Evolutionary conservation across 2,888 invertebrate species (phyloP).

Genomic region (Synanthedon tipuliformis): DNA sequence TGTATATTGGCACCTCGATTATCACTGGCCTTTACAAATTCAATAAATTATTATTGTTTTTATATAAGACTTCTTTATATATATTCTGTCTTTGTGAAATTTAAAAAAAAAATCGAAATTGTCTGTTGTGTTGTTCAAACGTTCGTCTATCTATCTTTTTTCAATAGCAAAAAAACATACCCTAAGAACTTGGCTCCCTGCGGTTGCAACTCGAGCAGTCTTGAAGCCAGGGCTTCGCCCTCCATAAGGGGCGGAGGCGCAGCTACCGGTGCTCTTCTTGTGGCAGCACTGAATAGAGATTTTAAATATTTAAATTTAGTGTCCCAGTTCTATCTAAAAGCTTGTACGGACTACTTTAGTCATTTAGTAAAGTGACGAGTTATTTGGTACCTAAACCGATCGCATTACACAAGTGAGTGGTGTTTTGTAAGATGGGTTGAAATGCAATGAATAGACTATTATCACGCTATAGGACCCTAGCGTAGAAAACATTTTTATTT

Average conservation of each 20-base stretch:
- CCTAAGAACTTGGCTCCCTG: slow-evolving; percentile 96
- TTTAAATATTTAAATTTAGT: background rate
- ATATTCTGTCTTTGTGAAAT: no score
- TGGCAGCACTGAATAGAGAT: slow-evolving; percentile 38
- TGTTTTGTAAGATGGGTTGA: no score
- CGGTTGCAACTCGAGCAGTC: slow-evolving; percentile 95
- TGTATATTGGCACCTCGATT: slow-evolving; percentile 97
- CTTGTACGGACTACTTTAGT: background rate
- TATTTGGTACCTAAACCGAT: background rate
- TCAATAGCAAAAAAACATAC: slow-evolving; percentile 56
- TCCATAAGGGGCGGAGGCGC: slow-evolving; percentile 98
- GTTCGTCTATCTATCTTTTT: no score
- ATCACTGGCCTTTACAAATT: slow-evolving; percentile 80
- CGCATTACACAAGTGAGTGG: no score
- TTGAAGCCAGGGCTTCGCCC: slow-evolving; percentile 95
- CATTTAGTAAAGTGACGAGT: no score
- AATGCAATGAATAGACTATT: no score
- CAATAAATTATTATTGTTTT: background rate
- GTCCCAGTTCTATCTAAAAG: background rate
- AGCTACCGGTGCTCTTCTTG: slow-evolving; percentile 55
- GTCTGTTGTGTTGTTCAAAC: no score
- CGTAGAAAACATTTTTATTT: no score
- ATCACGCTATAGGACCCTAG: no score
- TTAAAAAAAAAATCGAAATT: no score
- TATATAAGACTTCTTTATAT: background rate